These are phyloP conservation scores for Sebastiscus tertius DNA, from an alignment of 2,797 vertebrate genomes.

Conservation along the genomic window DNA sequence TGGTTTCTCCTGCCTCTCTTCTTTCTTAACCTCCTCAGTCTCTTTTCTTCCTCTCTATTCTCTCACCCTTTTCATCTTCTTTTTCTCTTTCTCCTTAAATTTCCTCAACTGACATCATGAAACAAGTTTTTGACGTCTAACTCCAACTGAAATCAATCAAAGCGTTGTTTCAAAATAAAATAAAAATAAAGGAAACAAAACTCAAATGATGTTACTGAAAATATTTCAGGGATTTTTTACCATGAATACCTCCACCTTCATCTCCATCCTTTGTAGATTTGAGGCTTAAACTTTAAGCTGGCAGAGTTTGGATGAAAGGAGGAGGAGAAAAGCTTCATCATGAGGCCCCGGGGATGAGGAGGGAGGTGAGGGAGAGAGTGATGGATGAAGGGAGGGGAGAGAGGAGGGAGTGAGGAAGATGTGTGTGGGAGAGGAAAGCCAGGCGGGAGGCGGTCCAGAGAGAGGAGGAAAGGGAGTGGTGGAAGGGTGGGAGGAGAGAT, in stretches of 20 bases:
- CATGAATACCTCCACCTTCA: background rate
- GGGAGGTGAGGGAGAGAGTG: background rate
- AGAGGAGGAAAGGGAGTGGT: background rate
- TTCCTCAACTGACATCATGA: background rate
- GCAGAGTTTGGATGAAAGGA: conserved; percentile 4
- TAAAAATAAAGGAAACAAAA: background rate
- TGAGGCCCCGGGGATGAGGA: background rate
- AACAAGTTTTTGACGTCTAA: background rate
- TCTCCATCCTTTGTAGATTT: background rate
- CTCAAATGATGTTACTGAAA: background rate
- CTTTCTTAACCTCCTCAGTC: background rate
- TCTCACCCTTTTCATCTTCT: background rate
- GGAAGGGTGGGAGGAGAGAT: background rate
- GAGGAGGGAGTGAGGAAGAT: background rate
- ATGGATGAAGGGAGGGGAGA: background rate
- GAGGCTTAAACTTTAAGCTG: conserved; percentile 25
- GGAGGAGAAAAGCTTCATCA: conserved; percentile 4
- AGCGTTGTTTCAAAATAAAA: background rate
- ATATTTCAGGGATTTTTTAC: background rate
- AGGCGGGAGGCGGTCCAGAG: background rate
- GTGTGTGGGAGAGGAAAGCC: background rate
- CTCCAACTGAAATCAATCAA: background rate
- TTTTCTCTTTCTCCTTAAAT: background rate
- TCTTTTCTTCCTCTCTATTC: too few species aligned
- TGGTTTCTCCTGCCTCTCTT: background rate